Evolutionary conservation across 2,113 vertebrate genomes (phyloP), one percentile per base, ranked within the genome.

Genomic region (Ammodytes marinus): DNA sequence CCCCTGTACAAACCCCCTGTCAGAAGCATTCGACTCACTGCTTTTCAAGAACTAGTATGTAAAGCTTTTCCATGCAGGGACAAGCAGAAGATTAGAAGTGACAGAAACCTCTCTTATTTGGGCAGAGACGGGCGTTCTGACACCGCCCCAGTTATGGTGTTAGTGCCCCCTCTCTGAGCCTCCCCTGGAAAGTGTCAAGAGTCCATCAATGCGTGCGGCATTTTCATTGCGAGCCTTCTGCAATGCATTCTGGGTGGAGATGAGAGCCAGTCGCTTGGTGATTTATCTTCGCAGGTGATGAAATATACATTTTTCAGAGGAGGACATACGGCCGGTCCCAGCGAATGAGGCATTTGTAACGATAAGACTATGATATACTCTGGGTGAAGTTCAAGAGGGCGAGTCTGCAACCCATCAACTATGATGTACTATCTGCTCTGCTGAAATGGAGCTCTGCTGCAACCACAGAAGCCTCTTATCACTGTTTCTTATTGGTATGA

Each of bases 291-390:
- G 65, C 84, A 67, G 85, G 79, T 75, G 83, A 85, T 88, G 81
- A 87, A 86, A 82, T 88, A 67, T 88, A 54, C 77, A 85, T 91
- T 92, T 89, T 87, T 88, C 87, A 88, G 80, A 67, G 73, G 54
- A 57, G 61, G 72, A 90, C 85, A 40, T 69, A 8, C 77, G 69
- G 82, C 83, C 46, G 65, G 74, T 78, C 46, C 57, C 61, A 54
- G 74, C 6, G 77, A 85, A 82, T 74, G 71, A 88, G 79, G 73
- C 87, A 65, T 85, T 78, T 76, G 82, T 70, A 77, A 80, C 52
- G 83, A 91, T 89, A 89, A 91, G 85, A 81, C 86, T 35, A 49
- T 86, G 91, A 91, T 90, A 71, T 88, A 93, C 86, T 91, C 84
- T 55, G 69, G 75, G 79, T 80, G 86, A 63, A 84, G 91, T 91